Evolutionary conservation across 2,888 invertebrate genomes (phyloP).

Genomic region (Coelinius sp.): DNA sequence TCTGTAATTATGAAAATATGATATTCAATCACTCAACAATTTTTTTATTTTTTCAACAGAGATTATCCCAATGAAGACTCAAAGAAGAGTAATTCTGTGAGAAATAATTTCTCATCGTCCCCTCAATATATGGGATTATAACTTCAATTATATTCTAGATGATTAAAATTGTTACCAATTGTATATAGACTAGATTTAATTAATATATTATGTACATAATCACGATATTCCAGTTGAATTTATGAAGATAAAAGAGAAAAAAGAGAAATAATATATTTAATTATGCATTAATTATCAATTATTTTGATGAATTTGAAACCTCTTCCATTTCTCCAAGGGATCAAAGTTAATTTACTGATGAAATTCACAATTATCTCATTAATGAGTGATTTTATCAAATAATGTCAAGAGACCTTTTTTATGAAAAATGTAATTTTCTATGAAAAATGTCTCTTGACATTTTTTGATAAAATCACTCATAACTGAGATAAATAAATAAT

Average conservation of each 20-base stretch:
- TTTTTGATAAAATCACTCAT: too few species aligned
- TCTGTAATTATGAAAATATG: background rate
- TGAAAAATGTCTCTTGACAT: too few species aligned
- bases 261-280: conserved; percentile 6
- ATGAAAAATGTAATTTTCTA: too few species aligned
- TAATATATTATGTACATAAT: conserved; percentile 44
- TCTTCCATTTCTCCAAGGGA: too few species aligned
- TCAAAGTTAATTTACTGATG: too few species aligned
- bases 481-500: too few species aligned
- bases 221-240: conserved; percentile 1
- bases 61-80: conserved; percentile 63
- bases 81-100: conserved; percentile 61
- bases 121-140: conserved; percentile 69
- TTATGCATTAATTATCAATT: background rate
- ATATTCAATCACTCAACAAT: conserved; percentile 15
- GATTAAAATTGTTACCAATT: conserved; percentile 9
- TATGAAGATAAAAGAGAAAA: background rate
- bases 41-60: conserved; percentile 54
- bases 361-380: too few species aligned
- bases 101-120: conserved; percentile 65
- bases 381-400: too few species aligned
- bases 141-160: conserved; percentile 45
- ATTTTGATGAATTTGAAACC: too few species aligned
- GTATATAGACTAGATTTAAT: conserved; percentile 35
- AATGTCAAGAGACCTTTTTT: too few species aligned